These are phyloP conservation scores for Onthophagus sagittarius DNA, from an alignment of 2,888 invertebrate species.

Conservation along the genomic window DNA sequence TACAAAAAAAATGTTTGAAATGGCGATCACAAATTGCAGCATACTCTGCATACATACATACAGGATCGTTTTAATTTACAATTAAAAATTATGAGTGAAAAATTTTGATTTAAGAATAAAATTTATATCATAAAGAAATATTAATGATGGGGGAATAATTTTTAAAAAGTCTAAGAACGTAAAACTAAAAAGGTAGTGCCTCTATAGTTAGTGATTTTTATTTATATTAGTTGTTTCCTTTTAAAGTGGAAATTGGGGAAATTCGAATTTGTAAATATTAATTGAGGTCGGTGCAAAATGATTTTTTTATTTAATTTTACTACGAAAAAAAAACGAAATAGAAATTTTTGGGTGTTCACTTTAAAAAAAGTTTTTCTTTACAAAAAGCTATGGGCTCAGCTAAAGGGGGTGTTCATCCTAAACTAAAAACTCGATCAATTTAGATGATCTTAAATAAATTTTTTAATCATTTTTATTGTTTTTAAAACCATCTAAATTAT, in stretches of 20 bases:
- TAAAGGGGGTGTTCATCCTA: neutral
- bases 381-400: neutral
- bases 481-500: slow-evolving; percentile 9
- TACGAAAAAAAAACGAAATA: too few species aligned
- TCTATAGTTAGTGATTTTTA: neutral
- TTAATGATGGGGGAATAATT: too few species aligned
- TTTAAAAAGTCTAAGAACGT: neutral
- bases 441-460: neutral
- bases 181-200: neutral
- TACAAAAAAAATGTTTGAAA: neutral
- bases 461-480: neutral
- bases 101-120: neutral
- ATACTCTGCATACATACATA: neutral
- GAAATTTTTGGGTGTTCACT: neutral
- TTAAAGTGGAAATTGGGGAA: neutral
- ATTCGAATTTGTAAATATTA: neutral
- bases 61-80: neutral
- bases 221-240: neutral
- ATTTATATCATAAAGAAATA: too few species aligned
- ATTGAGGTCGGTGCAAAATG: neutral
- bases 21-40: neutral
- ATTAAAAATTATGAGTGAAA: neutral
- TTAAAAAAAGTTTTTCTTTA: neutral
- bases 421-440: neutral
- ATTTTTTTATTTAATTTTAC: neutral